phyloP scores from a whole-genome alignment of 2,113 vertebrate species.

The Chlamydotis undulata region DNA sequence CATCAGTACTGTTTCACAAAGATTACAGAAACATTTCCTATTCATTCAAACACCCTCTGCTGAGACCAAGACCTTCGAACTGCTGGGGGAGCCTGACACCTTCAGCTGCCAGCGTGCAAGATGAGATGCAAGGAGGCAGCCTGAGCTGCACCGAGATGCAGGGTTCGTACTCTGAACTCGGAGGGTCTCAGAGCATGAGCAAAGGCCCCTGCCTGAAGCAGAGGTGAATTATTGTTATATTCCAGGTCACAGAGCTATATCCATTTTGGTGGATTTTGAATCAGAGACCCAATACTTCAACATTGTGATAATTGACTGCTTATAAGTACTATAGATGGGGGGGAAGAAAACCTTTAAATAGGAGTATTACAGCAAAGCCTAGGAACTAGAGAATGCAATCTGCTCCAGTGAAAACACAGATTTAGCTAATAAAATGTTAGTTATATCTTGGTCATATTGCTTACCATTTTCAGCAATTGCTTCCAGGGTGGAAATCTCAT shows the following conservation, averaged over 20 bases:
- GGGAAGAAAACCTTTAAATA: background rate
- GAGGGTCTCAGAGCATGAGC: background rate
- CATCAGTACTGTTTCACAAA: background rate
- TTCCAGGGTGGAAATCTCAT: conserved; percentile 15
- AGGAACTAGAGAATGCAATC: background rate
- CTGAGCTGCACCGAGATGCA: background rate
- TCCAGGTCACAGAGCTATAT: background rate
- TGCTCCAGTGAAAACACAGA: background rate
- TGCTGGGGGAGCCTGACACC: background rate
- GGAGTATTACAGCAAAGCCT: background rate
- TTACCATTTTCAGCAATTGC: conserved; percentile 67
- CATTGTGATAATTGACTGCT: background rate
- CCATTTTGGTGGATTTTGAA: background rate
- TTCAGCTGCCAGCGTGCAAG: background rate
- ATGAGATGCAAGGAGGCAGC: background rate
- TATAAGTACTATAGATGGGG: background rate
- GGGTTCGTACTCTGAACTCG: background rate
- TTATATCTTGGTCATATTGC: background rate
- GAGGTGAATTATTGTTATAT: background rate
- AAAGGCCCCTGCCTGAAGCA: background rate
- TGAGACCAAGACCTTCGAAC: background rate
- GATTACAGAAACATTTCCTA: background rate
- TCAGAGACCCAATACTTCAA: background rate
- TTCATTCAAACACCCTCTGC: background rate
- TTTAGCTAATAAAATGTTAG: background rate